These are phyloP conservation scores for Phymorhynchus buccinoides DNA, from an alignment of 1,140 invertebrate genomes.

Conservation along the genomic window DNA sequence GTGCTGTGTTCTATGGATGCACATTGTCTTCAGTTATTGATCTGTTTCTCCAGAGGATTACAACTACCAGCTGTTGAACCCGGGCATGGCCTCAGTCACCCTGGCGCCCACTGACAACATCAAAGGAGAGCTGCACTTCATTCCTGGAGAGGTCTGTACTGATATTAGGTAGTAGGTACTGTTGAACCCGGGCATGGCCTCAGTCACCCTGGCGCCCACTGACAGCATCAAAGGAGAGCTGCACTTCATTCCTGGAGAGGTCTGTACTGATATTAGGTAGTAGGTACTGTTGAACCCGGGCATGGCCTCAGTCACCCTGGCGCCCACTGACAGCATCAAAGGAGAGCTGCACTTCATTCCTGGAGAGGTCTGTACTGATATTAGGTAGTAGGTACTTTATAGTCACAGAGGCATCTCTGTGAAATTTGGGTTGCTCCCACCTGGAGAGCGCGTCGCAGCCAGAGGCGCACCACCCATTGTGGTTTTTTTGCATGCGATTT, in stretches of 20 bases:
- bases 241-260: constrained; percentile 71
- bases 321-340: constrained; percentile 62
- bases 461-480: no score
- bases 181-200: constrained; percentile 70
- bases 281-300: constrained; percentile 68
- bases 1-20: background rate
- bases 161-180: no score
- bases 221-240: constrained; percentile 67
- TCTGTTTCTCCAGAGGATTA: constrained; percentile 60
- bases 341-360: constrained; percentile 70
- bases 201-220: constrained; percentile 63
- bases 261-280: no score
- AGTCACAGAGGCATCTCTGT: no score
- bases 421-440: no score
- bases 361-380: constrained; percentile 71
- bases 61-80: constrained; percentile 66
- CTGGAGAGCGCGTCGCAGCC: no score
- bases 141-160: constrained; percentile 71
- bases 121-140: constrained; percentile 68
- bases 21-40: background rate
- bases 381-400: no score
- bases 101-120: constrained; percentile 64
- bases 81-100: constrained; percentile 68
- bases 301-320: constrained; percentile 65
- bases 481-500: no score